A percentile compares a stretch with the other conserved stretches of the same genome.
phyloP scores from a whole-genome alignment of 2,888 invertebrate species.

The Kryphioiulus occultus region DNA sequence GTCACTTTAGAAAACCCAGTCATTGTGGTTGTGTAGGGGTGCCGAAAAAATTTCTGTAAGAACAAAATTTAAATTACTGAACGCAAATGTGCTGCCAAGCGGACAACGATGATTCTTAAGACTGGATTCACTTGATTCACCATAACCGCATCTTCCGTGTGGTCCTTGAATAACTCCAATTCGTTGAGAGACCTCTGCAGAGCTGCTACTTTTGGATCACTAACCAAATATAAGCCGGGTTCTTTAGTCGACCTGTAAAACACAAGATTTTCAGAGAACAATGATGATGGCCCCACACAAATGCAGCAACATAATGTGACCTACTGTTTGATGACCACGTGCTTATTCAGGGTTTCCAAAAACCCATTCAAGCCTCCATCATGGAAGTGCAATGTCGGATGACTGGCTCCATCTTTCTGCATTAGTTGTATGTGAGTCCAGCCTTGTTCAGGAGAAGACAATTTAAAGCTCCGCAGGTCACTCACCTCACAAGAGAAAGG shows the following conservation, averaged over 20 bases:
- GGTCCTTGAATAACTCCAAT: conserved; percentile 78
- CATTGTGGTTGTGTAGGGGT: conserved; percentile 84
- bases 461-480: conserved; percentile 72
- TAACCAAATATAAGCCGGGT: conserved; percentile 74
- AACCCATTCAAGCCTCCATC: conserved; percentile 85
- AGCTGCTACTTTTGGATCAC: conserved; percentile 70
- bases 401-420: conserved; percentile 74
- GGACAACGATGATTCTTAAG: not conserved
- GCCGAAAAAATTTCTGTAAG: conserved; percentile 66
- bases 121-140: conserved; percentile 58
- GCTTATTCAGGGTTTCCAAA: conserved; percentile 65
- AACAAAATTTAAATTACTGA: not conserved
- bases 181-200: conserved; percentile 87
- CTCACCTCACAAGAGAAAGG: conserved; percentile 68
- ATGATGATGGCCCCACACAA: not conserved
- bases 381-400: conserved; percentile 86
- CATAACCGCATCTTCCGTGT: conserved; percentile 63
- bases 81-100: not conserved
- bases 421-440: conserved; percentile 69
- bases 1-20: conserved; percentile 87
- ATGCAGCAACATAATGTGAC: not conserved
- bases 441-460: conserved; percentile 60
- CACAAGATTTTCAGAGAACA: conserved; percentile 53
- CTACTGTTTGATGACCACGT: conserved; percentile 69
- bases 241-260: conserved; percentile 74